phyloP scores from a whole-genome alignment of 1,140 invertebrate genomes.

The Cydia splendana region DNA sequence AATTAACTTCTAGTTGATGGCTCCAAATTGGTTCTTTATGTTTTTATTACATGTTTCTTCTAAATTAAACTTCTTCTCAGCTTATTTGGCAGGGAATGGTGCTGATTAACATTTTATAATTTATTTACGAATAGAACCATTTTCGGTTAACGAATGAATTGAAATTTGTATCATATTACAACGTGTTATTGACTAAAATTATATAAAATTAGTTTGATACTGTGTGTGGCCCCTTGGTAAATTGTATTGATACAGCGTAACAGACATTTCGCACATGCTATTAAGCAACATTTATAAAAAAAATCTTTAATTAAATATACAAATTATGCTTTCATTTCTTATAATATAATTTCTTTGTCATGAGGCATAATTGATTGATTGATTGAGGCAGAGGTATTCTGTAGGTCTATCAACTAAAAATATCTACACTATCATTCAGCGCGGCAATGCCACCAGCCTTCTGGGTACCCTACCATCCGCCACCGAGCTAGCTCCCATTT shows the following conservation, averaged over 20 bases:
- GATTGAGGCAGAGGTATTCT: too few species aligned
- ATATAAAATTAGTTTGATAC: not conserved
- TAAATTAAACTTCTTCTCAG: not conserved
- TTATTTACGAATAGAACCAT: not conserved
- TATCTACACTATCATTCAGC: too few species aligned
- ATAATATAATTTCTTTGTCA: too few species aligned
- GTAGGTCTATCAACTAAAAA: too few species aligned
- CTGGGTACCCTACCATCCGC: too few species aligned
- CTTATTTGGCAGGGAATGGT: not conserved
- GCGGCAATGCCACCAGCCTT: too few species aligned
- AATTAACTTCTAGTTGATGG: slow-evolving; percentile 36
- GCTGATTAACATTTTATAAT: slow-evolving; percentile 17
- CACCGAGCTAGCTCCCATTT: too few species aligned
- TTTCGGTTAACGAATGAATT: not conserved
- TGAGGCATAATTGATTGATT: too few species aligned
- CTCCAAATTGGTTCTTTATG: slow-evolving; percentile 39
- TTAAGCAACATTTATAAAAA: too few species aligned
- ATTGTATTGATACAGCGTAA: not conserved
- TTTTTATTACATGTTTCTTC: slow-evolving; percentile 21
- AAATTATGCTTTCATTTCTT: too few species aligned
- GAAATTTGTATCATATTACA: not conserved
- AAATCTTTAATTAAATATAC: too few species aligned
- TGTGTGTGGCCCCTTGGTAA: not conserved
- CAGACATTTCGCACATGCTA: too few species aligned
- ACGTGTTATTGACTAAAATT: not conserved